Evolutionary conservation across 2,797 vertebrate species (phyloP).

Genomic region (Notolabrus celidotus): DNA sequence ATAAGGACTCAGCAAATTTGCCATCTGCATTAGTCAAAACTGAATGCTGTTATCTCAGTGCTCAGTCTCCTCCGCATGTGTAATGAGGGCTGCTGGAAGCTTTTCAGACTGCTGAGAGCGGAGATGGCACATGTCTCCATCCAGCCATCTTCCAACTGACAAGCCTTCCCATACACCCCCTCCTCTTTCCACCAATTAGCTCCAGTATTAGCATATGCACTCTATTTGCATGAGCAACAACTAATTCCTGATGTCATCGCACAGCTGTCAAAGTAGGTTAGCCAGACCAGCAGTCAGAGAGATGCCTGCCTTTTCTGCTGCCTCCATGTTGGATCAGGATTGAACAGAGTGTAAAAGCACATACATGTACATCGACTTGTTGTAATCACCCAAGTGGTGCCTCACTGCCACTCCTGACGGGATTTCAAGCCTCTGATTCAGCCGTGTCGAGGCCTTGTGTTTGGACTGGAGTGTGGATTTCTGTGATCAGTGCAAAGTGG

Average conservation of each 20-base stretch:
- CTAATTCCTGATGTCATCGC: slow-evolving; percentile 77
- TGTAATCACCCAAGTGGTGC: slow-evolving; percentile 13
- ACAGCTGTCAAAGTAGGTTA: slow-evolving; percentile 81
- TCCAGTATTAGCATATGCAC: slow-evolving; percentile 77
- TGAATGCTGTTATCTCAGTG: slow-evolving; percentile 26
- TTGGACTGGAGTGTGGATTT: slow-evolving; percentile 18
- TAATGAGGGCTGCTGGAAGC: slow-evolving; percentile 64
- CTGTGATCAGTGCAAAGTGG: slow-evolving; percentile 20
- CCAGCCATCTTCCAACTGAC: slow-evolving; percentile 66
- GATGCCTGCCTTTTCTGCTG: slow-evolving; percentile 53
- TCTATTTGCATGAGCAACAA: slow-evolving; percentile 77
- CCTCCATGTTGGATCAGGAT: slow-evolving; percentile 42
- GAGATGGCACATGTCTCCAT: slow-evolving; percentile 53
- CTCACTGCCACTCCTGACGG: background rate
- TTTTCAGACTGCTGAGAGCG: slow-evolving; percentile 50
- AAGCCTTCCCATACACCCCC: slow-evolving; percentile 17
- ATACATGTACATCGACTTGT: slow-evolving; percentile 11
- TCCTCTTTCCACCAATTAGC: slow-evolving; percentile 70
- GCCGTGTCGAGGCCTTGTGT: background rate
- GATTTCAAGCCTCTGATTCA: slow-evolving; percentile 12
- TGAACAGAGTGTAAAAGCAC: slow-evolving; percentile 22
- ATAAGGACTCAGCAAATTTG: slow-evolving; percentile 49
- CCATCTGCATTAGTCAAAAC: slow-evolving; percentile 56
- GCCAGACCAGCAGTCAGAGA: slow-evolving; percentile 58
- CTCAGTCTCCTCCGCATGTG: slow-evolving; percentile 39